These are phyloP conservation scores for Andrena chrysosceles DNA, from an alignment of 2,888 invertebrate species.

Conservation along the genomic window DNA sequence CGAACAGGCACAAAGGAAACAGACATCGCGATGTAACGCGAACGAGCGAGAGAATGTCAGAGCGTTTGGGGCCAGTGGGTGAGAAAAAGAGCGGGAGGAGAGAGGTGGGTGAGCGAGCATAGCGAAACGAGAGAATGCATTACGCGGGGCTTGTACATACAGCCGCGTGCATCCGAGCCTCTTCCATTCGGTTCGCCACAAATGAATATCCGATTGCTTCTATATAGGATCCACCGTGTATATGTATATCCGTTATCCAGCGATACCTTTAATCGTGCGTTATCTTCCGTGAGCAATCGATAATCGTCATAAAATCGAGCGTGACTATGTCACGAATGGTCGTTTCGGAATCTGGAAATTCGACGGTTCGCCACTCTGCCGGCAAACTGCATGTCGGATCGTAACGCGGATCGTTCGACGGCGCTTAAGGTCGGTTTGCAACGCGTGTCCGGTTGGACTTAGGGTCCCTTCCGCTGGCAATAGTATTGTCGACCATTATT, in stretches of 20 bases:
- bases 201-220: constrained; percentile 71
- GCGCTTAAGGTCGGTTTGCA: constrained; percentile 9
- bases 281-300: constrained; percentile 62
- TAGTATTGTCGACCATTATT: not conserved
- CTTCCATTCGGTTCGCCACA: constrained; percentile 52
- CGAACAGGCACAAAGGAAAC: constrained; percentile 32
- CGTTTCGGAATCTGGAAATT: constrained; percentile 59
- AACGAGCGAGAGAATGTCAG: not conserved
- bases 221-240: constrained; percentile 30
- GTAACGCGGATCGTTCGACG: constrained; percentile 26
- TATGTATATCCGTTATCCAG: constrained; percentile 56
- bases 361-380: constrained; percentile 22
- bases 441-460: not conserved
- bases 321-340: constrained; percentile 56
- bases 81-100: not conserved
- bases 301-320: constrained; percentile 66
- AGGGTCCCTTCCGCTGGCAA: not conserved
- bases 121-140: constrained; percentile 29
- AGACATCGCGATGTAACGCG: constrained; percentile 12
- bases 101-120: not conserved
- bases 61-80: not conserved
- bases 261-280: constrained; percentile 67
- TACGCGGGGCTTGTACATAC: constrained; percentile 18
- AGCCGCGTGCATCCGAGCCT: constrained; percentile 23
- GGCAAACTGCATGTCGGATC: constrained; percentile 23